Conservation (phyloP, 2,888 invertebrate species). For the Lordiphosa fenestrarum region DNA sequence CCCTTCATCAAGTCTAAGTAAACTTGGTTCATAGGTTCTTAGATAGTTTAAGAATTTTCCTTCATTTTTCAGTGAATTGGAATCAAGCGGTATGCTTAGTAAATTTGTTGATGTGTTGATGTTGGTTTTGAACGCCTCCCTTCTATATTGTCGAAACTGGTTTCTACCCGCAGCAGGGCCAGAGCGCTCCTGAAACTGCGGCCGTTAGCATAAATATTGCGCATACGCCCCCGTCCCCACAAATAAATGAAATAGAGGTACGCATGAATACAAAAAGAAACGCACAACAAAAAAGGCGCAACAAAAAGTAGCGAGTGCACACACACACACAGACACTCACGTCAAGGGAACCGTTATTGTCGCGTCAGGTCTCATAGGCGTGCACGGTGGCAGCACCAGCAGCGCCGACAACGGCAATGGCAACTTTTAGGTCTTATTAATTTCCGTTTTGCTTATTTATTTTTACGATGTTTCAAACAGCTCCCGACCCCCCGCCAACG, state of each 20-base stretch:
- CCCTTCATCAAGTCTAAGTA: too few relatives aligned
- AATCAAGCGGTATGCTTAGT: too few relatives aligned
- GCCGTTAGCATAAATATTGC: constrained; percentile 38
- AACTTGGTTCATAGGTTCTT: too few relatives aligned
- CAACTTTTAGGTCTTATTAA: constrained; percentile 47
- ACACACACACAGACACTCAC: constrained; percentile 3
- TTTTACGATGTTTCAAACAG: constrained; percentile 43
- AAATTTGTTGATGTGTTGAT: too few relatives aligned
- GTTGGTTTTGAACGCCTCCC: too few relatives aligned
- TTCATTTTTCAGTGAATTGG: too few relatives aligned
- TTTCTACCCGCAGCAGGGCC: constrained; percentile 14
- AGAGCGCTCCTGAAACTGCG: constrained; percentile 24
- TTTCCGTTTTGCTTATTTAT: constrained; percentile 60
- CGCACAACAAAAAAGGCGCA: constrained; percentile 12
- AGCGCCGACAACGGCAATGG: constrained; percentile 12
- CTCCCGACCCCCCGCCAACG: constrained; percentile 21
- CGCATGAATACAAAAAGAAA: constrained; percentile 27
- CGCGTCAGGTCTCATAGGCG: constrained; percentile 13
- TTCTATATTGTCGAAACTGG: too few relatives aligned
- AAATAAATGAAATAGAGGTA: constrained; percentile 1
- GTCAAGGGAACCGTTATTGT: constrained; percentile 23
- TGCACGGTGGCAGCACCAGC: constrained; percentile 16
- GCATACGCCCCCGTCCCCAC: constrained; percentile 26
- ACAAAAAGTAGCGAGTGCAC: constrained; percentile 26
- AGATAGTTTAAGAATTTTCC: too few relatives aligned